Evolutionary conservation across 2,888 invertebrate genomes (phyloP).

Genomic region (Synergus japonicus): DNA sequence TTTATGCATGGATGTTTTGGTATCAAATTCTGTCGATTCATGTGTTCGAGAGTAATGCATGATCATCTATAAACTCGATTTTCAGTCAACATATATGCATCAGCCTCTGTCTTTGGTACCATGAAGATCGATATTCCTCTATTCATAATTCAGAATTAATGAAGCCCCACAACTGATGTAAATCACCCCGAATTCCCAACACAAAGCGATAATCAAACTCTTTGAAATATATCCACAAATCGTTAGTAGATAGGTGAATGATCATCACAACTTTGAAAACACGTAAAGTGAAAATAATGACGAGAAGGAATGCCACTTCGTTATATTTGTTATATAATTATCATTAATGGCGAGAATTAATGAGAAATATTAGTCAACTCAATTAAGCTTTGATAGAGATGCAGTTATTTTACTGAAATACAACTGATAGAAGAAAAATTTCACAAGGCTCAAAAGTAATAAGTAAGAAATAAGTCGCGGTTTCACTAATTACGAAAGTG

Average conservation of each 20-base stretch:
- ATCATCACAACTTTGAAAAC: not conserved
- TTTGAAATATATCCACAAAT: slow-evolving; percentile 9
- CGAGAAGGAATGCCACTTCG: not conserved
- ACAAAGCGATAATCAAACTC: slow-evolving; percentile 21
- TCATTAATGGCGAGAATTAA: not conserved
- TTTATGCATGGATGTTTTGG: not conserved
- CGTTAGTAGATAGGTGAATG: slow-evolving; percentile 8
- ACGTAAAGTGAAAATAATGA: not conserved
- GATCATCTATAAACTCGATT: slow-evolving; percentile 23
- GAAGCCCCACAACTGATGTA: slow-evolving; percentile 5
- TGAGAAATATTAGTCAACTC: slow-evolving; percentile 3
- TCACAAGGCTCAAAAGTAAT: not conserved
- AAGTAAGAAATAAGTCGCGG: not conserved
- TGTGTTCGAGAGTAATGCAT: slow-evolving; percentile 25
- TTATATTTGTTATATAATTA: not conserved
- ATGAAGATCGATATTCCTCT: slow-evolving; percentile 24
- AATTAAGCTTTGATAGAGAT: not conserved
- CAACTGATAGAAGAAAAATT: not conserved
- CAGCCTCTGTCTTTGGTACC: not conserved
- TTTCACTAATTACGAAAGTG: slow-evolving; percentile 15
- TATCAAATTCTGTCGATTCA: slow-evolving; percentile 10
- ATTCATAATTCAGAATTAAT: slow-evolving; percentile 24
- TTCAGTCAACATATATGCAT: slow-evolving; percentile 13
- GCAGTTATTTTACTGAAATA: not conserved
- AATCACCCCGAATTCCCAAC: slow-evolving; percentile 1